Percentiles rank a stretch among this genome's conserved stretches.
Conservation (phyloP, 2,797 vertebrate genomes). For the Gastrophryne carolinensis region DNA sequence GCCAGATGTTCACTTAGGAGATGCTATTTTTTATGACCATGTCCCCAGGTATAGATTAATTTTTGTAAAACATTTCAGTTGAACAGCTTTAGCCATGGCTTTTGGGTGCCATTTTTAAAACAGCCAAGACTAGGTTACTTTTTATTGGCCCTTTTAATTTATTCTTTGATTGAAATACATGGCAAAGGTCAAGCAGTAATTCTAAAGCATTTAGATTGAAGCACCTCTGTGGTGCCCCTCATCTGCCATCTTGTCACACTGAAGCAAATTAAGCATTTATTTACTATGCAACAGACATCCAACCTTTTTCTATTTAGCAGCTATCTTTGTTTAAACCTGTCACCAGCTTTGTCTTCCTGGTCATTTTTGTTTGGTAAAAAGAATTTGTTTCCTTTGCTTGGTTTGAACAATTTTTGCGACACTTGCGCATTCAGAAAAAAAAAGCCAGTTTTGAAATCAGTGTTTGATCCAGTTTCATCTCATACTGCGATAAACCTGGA, state of each 20-base stretch:
- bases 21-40: neutral
- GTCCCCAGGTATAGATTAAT: neutral
- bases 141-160: too few species aligned
- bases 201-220: constrained; percentile 65
- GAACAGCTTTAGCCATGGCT: neutral
- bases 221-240: constrained; percentile 69
- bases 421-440: constrained; percentile 75
- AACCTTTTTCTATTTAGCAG: constrained; percentile 66
- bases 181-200: constrained; percentile 70
- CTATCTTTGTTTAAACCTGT: constrained; percentile 66
- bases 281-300: constrained; percentile 89
- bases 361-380: constrained; percentile 67
- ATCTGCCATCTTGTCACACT: constrained; percentile 67
- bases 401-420: constrained; percentile 74
- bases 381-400: constrained; percentile 60
- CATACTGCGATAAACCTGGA: constrained; percentile 71
- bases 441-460: constrained; percentile 69
- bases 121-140: too few species aligned
- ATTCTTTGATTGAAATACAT: too few species aligned
- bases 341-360: constrained; percentile 80
- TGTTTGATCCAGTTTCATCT: constrained; percentile 79
- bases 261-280: constrained; percentile 75
- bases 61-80: neutral
- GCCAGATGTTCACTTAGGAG: neutral
- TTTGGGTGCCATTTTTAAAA: neutral